phyloP scores from a whole-genome alignment of 2,797 vertebrate genomes.

The Otus scops region DNA sequence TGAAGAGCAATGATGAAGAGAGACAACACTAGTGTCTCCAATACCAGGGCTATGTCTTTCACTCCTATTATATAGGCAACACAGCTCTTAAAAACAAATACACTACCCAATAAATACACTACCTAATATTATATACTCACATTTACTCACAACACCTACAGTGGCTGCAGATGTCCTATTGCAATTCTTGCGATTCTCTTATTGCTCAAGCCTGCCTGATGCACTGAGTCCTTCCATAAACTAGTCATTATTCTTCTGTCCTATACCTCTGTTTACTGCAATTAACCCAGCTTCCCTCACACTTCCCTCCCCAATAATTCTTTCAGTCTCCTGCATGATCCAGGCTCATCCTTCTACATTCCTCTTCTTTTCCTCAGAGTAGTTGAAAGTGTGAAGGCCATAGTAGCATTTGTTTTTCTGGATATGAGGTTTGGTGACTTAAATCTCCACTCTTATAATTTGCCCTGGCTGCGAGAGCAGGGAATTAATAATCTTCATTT shows the following conservation, averaged over 20 bases:
- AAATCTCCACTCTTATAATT: background rate
- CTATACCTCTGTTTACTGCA: background rate
- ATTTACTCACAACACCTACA: background rate
- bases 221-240: background rate
- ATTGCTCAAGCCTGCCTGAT: background rate
- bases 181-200: background rate
- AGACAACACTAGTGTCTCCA: fast-evolving
- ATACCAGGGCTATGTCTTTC: background rate
- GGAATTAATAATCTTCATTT: background rate
- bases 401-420: background rate
- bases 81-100: background rate
- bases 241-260: background rate
- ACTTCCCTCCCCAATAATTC: background rate
- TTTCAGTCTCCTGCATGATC: background rate
- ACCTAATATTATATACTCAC: background rate
- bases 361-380: background rate
- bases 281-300: background rate
- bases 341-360: background rate
- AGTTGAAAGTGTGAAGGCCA: background rate
- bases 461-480: background rate
- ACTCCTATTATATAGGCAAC: fast-evolving
- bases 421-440: background rate
- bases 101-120: too few relatives aligned
- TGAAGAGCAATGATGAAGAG: background rate
- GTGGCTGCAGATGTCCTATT: background rate